Base-by-base conservation (phyloP, 2,888 invertebrate species). In the Andrena bicolor region DNA sequence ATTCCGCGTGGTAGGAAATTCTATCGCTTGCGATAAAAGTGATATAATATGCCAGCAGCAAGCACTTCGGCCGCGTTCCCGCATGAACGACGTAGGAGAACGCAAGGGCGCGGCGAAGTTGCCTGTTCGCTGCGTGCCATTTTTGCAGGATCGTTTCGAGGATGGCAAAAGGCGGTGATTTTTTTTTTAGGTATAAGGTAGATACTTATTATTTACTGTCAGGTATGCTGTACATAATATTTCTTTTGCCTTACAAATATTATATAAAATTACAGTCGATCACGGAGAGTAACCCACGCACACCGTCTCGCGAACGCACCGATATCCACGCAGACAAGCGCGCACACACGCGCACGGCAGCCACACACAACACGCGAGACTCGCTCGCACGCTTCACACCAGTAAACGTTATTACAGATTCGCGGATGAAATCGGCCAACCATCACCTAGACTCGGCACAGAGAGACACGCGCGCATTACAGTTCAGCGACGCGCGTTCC, bases 211-310 rank as follows among this genome's bases (percentile, higher is more conserved):
- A 92, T 93, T 93, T 92, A 92, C 92, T 92, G 91, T 92, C 92
- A 92, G 92, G 92, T 92, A 92, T 92, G 89, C 92, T 92, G 92
- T 92, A 93, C 92, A 93, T 92, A 92, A 92, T 91, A 92, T 92
- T 92, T 92, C 88, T 87, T 91, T 91, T 91, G 89, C 91, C 92
- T 93, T 93, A 93, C 90, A 92, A 93, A 93, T 93, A 92, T 93
- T 91, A 92, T 93, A 93, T 93, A 93, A 93, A 93, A 93, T 93
- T 93, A 93, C 93, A 93, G 91, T 93, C 93, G 90, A 92, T 92
- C 92, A 89, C 91, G 90, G 88, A 92, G 90, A 92, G 88, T 92
- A 90, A 89, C 89, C 56, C 87, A 83, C 89, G 83, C 88, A 81
- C 80, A 80, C 86, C 86, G 72, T 86, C 82, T 85, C 79, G 80